Conservation (phyloP, 2,888 invertebrate genomes). For the Hypena proboscidalis region DNA sequence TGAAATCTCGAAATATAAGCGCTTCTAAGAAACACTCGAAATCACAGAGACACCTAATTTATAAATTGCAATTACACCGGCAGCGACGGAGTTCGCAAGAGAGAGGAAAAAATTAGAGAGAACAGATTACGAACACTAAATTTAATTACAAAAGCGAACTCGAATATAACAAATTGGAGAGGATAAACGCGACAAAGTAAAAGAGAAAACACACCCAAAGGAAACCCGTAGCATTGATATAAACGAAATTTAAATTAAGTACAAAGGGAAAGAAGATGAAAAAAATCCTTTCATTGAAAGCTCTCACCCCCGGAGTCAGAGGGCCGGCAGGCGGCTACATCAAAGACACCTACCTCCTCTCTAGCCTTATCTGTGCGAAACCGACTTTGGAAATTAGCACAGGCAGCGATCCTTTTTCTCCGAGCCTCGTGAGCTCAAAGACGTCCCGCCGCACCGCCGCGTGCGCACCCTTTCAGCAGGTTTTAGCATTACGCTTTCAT, state of each 20-base stretch:
- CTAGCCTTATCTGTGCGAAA: conserved; percentile 81
- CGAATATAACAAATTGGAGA: conserved; percentile 84
- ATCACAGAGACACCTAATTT: conserved; percentile 79
- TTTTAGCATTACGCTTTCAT: conserved; percentile 77
- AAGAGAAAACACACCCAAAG: conserved; percentile 84
- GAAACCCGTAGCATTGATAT: conserved; percentile 85
- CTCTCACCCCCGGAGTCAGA: conserved; percentile 82
- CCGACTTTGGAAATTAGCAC: conserved; percentile 84
- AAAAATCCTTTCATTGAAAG: conserved; percentile 86
- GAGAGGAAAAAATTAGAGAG: conserved; percentile 68
- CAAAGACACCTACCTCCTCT: conserved; percentile 81
- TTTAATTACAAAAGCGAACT: conserved; percentile 83
- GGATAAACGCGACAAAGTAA: conserved; percentile 85
- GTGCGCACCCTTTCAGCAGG: conserved; percentile 76
- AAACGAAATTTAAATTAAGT: conserved; percentile 86
- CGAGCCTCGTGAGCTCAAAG: conserved; percentile 53
- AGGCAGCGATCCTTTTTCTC: conserved; percentile 66
- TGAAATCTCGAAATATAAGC: conserved; percentile 65
- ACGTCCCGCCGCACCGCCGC: conserved; percentile 55
- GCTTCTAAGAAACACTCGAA: conserved; percentile 65
- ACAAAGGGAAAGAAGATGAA: conserved; percentile 85
- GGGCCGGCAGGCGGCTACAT: conserved; percentile 83
- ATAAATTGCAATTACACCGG: conserved; percentile 81
- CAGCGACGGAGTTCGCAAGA: conserved; percentile 59
- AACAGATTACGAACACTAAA: conserved; percentile 83